Percentiles rank a stretch among this genome's conserved stretches.
phyloP scores from a whole-genome alignment of 2,113 vertebrate species.

The Acanthisitta chloris region DNA sequence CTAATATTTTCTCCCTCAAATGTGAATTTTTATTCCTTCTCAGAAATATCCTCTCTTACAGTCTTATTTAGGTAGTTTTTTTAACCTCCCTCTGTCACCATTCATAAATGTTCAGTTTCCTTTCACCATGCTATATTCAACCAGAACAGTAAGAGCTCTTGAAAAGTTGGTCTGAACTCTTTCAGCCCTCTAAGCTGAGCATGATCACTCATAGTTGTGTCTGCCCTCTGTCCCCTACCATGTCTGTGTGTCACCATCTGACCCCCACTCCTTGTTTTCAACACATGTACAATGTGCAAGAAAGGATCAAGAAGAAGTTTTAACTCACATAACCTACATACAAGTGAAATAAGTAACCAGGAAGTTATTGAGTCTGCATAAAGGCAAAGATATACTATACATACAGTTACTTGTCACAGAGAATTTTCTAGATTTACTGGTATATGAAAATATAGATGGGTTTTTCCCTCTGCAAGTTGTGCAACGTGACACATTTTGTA shows the following conservation, averaged over 20 bases:
- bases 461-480: neutral
- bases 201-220: no score
- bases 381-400: neutral
- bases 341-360: neutral
- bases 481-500: neutral
- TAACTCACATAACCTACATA: neutral
- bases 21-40: neutral
- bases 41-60: neutral
- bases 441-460: neutral
- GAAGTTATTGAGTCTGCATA: neutral
- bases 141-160: neutral
- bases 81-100: neutral
- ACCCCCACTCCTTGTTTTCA: neutral
- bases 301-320: neutral
- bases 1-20: neutral
- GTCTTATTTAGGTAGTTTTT: neutral
- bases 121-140: neutral
- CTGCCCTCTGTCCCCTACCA: neutral
- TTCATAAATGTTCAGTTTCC: rapidly evolving
- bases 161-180: neutral
- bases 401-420: neutral
- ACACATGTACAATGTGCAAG: neutral
- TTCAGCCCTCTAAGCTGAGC: neutral
- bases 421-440: neutral
- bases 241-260: neutral